Evolutionary conservation across 2,797 vertebrate genomes (phyloP), one percentile per base, ranked within the genome.

Genomic region (Mus minutoides): DNA sequence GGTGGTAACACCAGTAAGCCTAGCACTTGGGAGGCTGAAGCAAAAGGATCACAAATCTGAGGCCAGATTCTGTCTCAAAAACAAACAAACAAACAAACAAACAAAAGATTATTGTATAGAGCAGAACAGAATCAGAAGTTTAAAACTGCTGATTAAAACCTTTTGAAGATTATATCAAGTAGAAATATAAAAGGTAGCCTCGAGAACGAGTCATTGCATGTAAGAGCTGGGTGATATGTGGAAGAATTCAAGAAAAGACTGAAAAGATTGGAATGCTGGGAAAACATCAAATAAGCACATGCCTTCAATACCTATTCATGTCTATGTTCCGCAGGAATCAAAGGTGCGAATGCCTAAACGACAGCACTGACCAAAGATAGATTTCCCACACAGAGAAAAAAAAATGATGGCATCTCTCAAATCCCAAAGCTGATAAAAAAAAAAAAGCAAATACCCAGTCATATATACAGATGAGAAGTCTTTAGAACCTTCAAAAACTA

Each of bases 401-500:
- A 91, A 96, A 82, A 19, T 76, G 54, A 93, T 77, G 37, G 83
- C 52, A 96, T 67, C 91, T 92, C 69, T 97, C 95, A 95, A 93
- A 31, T 52, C 93, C 80, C 75, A 89, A 46, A 91, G 93, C 22
- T 64, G 46, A 95, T 84, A n/a, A n/a, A n/a, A n/a, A n/a, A 77
- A 82, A 97, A 97, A 97, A 97, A 87, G 82, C 79, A 96, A 93
- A 94, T 40, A 96, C 69, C 91, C 95, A 90, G 87, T 97, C 90
- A 88, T 11, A 87, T 49, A 60, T 56, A 94, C 80, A 97, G 85
- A 95, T 92, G 96, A 46, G 56, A 96, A 95, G 90, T 96, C 78
- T 96, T 94, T 40, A 93, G 67, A 95, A 88, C 12, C 62, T 84
- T 96, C 93, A 92, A 94, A 96, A 93, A 86, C 71, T 90, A 97